These are phyloP conservation scores for Pocillopora verrucosa DNA, from an alignment of 64 coral and sea anemone genomes.

Conservation along the genomic window DNA sequence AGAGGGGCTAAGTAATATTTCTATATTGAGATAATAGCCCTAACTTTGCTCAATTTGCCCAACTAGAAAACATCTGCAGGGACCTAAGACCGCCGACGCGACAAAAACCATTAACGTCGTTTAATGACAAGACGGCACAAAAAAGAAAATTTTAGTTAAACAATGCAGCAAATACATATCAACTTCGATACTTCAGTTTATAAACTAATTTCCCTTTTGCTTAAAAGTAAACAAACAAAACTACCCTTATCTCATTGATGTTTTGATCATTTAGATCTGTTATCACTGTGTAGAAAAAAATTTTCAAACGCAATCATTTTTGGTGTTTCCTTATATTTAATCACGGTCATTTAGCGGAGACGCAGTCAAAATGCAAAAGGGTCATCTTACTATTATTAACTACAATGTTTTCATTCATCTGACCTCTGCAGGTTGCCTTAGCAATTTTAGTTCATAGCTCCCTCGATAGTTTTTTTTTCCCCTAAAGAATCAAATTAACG, in stretches of 20 bases:
- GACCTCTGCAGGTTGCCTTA: neutral
- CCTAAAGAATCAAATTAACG: neutral
- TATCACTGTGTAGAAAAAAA: too few relatives aligned
- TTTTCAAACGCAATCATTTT: neutral
- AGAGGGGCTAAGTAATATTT: neutral
- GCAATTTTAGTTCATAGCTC: neutral
- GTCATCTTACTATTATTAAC: neutral
- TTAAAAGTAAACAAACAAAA: constrained; percentile 11
- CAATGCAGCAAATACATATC: neutral
- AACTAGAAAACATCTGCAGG: neutral
- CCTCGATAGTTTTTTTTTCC: neutral
- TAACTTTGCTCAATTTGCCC: neutral
- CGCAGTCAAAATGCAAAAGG: neutral
- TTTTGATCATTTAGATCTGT: too few relatives aligned
- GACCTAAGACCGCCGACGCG: neutral
- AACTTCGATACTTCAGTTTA: neutral
- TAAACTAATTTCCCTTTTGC: neutral
- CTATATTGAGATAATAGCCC: neutral
- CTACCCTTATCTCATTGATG: neutral
- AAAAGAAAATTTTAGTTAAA: neutral
- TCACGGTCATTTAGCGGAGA: neutral
- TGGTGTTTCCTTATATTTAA: neutral
- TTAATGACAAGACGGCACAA: neutral
- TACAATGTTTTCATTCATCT: neutral
- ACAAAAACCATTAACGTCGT: neutral